Base-by-base conservation (phyloP, 35 echinoderm and acorn worm species). In the Ophioderma brevispina region DNA sequence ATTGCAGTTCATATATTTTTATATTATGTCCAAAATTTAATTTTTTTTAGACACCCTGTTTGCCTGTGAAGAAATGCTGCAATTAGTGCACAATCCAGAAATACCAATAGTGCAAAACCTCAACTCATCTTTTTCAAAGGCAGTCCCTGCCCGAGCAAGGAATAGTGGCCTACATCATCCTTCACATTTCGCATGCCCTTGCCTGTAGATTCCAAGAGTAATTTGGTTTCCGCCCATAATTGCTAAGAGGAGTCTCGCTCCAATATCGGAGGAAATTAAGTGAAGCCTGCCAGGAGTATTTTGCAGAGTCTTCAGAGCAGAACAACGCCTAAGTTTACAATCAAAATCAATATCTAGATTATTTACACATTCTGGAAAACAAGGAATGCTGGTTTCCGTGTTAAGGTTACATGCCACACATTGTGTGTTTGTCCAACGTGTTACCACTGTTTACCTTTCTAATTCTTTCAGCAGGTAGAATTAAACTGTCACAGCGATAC, bases 281-380 rank as follows among this genome's bases (percentile, higher is more conserved):
- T 46, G n/a, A n/a, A 8, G 41, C 41, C 41, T 46, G 41, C 41
- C n/a, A 46, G 17, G 17, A 46, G 17, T 46, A 17, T 46, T 17
- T 46, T 4, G 5, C 17, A 8, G 17, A 46, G 41, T 4, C 17
- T 46, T 4, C 41, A 46, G 41, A 46, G 41, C 41, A 46, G 5
- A 46, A 17, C 17, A 25, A 18, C 59, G n/a, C 15, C 59, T 25
- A 70, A 70, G 59, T 70, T 70, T 70, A 30, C 23, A 70, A 15
- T 70, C 59, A 70, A 70, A 70, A 70, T 70, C 59, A 70, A 70
- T 70, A 70, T 70, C 59, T 70, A 70, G 17, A 6, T 25, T 70
- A 30, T 70, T 70, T 70, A 70, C 59, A 70, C n/a, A 70, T 11
- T 11, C 46, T 13, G 28, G 5, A 30, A 25, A 46, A 70, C 5